Base-by-base conservation (phyloP, 1,140 invertebrate species). In the Melipona quadrifasciata region DNA sequence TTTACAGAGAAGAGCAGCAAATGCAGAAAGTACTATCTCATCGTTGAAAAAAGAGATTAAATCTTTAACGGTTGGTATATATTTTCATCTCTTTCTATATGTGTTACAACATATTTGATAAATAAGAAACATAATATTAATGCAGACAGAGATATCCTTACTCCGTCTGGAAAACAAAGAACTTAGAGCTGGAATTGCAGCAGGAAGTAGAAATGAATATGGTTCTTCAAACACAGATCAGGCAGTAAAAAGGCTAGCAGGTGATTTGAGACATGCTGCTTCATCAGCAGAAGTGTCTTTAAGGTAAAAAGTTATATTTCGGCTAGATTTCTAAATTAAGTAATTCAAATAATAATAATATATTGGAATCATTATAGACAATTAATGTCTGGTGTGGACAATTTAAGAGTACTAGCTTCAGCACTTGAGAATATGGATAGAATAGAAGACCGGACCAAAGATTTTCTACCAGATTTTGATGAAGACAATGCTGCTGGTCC, bases 321-420 rank as follows among this genome's bases (percentile, higher is more conserved):
- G 58, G 34, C 51, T 34, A 34, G 16, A 14, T 53, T 21, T 65
- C 1, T 14, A 21, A 21, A 83, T 76, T 27, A 55, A 57, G 57
- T 17, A 79, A 84, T 72, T 65, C 5, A 21, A 70, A 21, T 47
- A 70, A 71, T 31, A 72, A 74, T 73, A n/a, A 53, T 77, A 5
- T 78, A 70, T 80, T 31, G 73, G 64, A 73, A 83, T 87, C 58
- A 76, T 93, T 93, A 58, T 86, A 97, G 96, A 87, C 96, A 97
- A 95, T 87, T 97, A 58, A 94, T 97, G 89, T 95, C 94, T 64
- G 96, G 96, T 55, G 96, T 97, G 39, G 96, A 96, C 85, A 97
- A 96, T 94, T 92, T 97, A 64, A 94, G 96, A 86, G 94, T 96
- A 82, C 95, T 97, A 89, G 96, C 96, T 21, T 95, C 95, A 58